Percentiles rank a stretch among this genome's conserved stretches.
Evolutionary conservation across 1,140 invertebrate species (phyloP).

Genomic region (Diachasma alloeum): DNA sequence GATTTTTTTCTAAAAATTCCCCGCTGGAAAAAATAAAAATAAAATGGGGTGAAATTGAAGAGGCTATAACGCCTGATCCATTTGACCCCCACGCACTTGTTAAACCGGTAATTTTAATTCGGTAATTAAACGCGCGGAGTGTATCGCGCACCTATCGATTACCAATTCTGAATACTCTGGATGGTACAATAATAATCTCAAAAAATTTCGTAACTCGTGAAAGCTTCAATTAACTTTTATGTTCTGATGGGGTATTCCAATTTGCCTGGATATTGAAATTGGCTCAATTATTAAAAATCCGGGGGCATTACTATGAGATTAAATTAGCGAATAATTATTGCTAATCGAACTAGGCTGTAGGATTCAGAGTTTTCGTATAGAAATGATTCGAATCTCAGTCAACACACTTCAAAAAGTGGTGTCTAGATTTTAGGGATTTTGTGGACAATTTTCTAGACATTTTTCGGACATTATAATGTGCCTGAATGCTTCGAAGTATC

Average conservation of each 20-base stretch:
- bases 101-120: neutral
- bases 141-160: neutral
- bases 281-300: neutral
- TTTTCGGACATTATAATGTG: no score
- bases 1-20: no score
- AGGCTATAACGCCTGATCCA: no score
- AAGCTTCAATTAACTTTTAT: neutral
- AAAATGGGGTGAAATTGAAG: no score
- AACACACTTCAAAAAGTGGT: no score
- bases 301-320: neutral
- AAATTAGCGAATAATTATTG: neutral
- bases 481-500: no score
- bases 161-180: neutral
- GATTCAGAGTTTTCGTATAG: no score
- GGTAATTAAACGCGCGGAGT: neutral
- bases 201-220: neutral
- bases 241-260: neutral
- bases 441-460: no score
- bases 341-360: neutral
- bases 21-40: no score
- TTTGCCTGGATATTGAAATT: neutral
- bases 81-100: no score
- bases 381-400: no score
- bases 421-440: no score
- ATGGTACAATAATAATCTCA: neutral